Conservation (phyloP, 2,113 vertebrate genomes). For the Gambusia holbrooki region DNA sequence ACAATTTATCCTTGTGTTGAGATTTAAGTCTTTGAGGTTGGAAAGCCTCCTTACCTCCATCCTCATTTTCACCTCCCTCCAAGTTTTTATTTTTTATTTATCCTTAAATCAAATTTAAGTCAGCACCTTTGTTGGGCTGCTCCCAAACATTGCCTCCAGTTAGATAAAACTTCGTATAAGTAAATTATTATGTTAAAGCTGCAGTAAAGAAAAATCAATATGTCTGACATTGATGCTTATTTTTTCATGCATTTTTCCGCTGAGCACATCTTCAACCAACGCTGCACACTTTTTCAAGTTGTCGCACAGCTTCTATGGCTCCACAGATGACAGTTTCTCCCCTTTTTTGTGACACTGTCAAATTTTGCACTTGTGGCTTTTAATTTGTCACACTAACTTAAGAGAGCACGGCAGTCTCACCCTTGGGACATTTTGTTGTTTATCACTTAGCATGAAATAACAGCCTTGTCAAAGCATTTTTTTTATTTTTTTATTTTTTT, state of each 20-base stretch:
- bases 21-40: not conserved
- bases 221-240: constrained; percentile 16
- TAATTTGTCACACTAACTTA: constrained; percentile 70
- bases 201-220: constrained; percentile 42
- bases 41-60: not conserved
- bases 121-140: not conserved
- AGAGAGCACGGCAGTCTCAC: constrained; percentile 49
- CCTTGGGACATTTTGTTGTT: constrained; percentile 57
- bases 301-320: constrained; percentile 20
- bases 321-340: constrained; percentile 23
- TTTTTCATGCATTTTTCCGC: constrained; percentile 18
- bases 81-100: too few relatives aligned
- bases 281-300: constrained; percentile 7
- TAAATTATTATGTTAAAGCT: constrained; percentile 25
- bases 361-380: constrained; percentile 33
- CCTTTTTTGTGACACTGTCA: constrained; percentile 46
- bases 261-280: constrained; percentile 15
- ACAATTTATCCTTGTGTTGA: not conserved
- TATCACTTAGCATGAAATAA: constrained; percentile 65
- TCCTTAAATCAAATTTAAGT: too few relatives aligned
- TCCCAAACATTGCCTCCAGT: not conserved
- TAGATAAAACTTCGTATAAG: not conserved
- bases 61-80: not conserved
- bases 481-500: constrained; percentile 36
- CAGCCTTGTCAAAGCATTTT: constrained; percentile 49